Percentiles rank a stretch among this genome's conserved stretches.
phyloP scores from a whole-genome alignment of 2,113 vertebrate species.

The Pogona vitticeps region DNA sequence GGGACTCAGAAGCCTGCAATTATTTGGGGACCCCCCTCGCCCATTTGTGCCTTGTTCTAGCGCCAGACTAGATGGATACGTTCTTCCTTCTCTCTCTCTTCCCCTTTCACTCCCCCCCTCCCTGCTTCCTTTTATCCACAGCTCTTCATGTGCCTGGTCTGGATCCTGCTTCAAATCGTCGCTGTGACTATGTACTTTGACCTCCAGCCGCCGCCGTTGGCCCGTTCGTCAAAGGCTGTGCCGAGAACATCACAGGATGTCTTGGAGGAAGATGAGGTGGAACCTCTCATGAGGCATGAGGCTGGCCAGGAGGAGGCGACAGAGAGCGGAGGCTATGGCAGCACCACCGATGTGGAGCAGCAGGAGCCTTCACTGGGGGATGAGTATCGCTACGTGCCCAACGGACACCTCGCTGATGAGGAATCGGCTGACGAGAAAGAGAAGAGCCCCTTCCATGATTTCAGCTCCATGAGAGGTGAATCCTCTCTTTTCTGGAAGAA shows the following conservation, averaged over 20 bases:
- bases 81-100: too few relatives aligned
- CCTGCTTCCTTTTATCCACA: slow-evolving; percentile 40
- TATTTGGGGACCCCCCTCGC: too few relatives aligned
- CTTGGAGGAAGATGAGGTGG: slow-evolving; percentile 26
- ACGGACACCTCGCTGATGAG: slow-evolving; percentile 17
- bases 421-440: not conserved
- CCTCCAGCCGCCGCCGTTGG: slow-evolving; percentile 59
- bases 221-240: fast-evolving
- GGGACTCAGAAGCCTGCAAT: too few relatives aligned
- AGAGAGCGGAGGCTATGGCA: slow-evolving; percentile 25
- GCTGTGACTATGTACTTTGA: slow-evolving; percentile 83
- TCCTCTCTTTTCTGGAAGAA: too few relatives aligned
- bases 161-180: slow-evolving; percentile 79
- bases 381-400: slow-evolving; percentile 37
- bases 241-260: not conserved
- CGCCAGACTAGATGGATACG: too few relatives aligned
- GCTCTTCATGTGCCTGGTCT: slow-evolving; percentile 85
- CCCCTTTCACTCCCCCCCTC: too few relatives aligned
- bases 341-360: not conserved
- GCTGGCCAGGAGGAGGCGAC: not conserved
- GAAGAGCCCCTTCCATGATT: not conserved
- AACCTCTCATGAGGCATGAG: slow-evolving; percentile 31
- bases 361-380: not conserved
- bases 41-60: too few relatives aligned
- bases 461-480: slow-evolving; percentile 21